A percentile compares a stretch with the other conserved stretches of the same genome.
These are phyloP conservation scores for Drosophila setosimentum DNA, from an alignment of 2,888 invertebrate genomes.

Conservation along the genomic window DNA sequence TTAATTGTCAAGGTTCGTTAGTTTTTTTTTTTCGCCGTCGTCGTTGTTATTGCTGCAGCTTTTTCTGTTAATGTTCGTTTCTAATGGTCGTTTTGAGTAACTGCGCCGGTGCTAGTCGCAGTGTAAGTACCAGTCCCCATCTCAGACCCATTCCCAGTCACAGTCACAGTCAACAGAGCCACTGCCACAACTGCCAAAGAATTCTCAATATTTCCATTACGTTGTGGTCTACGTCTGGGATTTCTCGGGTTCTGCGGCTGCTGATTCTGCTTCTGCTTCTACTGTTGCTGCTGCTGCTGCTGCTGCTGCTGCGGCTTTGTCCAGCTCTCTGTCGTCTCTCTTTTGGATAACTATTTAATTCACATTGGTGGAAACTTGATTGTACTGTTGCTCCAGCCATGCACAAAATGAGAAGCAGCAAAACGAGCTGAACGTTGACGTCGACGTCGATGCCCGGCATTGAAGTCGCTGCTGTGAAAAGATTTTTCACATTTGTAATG, in stretches of 20 bases:
- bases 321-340: slow-evolving; percentile 68
- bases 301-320: slow-evolving; percentile 46
- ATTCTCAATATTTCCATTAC: slow-evolving; percentile 79
- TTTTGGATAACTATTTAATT: slow-evolving; percentile 77
- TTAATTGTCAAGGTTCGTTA: slow-evolving; percentile 79
- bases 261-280: slow-evolving; percentile 13
- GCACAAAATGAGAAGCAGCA: slow-evolving; percentile 69
- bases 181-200: slow-evolving; percentile 61
- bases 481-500: slow-evolving; percentile 62
- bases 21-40: slow-evolving; percentile 55
- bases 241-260: slow-evolving; percentile 51
- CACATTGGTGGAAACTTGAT: slow-evolving; percentile 79
- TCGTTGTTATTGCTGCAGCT: slow-evolving; percentile 24
- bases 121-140: slow-evolving; percentile 12
- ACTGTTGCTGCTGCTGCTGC: slow-evolving; percentile 4
- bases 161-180: slow-evolving; percentile 43
- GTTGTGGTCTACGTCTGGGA: slow-evolving; percentile 77
- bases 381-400: slow-evolving; percentile 69
- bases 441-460: slow-evolving; percentile 25
- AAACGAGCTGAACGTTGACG: slow-evolving; percentile 52
- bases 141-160: slow-evolving; percentile 17
- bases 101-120: slow-evolving; percentile 47
- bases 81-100: slow-evolving; percentile 78
- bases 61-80: slow-evolving; percentile 73
- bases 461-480: slow-evolving; percentile 38